Evolutionary conservation across 2,888 invertebrate species (phyloP).

Genomic region (Thera obeliscata): DNA sequence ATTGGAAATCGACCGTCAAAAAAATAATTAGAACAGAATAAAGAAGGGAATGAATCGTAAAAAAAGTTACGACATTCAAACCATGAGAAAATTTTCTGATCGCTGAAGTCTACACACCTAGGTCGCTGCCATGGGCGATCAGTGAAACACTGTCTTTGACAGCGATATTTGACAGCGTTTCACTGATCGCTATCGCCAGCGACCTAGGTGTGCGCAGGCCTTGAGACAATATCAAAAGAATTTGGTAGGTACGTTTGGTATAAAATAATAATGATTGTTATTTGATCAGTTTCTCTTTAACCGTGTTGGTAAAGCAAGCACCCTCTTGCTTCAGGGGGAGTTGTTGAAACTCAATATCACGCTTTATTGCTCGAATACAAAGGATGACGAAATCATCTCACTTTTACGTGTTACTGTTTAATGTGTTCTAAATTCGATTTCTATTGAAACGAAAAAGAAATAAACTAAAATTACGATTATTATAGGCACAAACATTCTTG

Average conservation of each 20-base stretch:
- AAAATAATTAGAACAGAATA: neutral
- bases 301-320: conserved; percentile 45
- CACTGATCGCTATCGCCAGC: no score
- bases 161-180: no score
- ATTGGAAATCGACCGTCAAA: conserved; percentile 11
- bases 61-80: neutral
- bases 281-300: conserved; percentile 55
- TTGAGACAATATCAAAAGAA: neutral
- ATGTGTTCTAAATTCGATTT: neutral
- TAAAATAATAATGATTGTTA: conserved; percentile 44
- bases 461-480: no score
- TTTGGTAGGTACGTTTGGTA: conserved; percentile 23
- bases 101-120: neutral
- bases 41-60: neutral
- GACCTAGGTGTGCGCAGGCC: no score
- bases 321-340: conserved; percentile 52
- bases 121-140: no score
- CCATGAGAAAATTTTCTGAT: neutral
- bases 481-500: no score
- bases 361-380: conserved; percentile 61
- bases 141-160: no score
- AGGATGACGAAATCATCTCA: conserved; percentile 51
- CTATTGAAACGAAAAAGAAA: neutral
- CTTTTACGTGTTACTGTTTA: conserved; percentile 37
- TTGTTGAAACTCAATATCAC: conserved; percentile 64